These are phyloP conservation scores for Porites evermanni DNA, from an alignment of 92 coral and sea anemone species.

Conservation along the genomic window DNA sequence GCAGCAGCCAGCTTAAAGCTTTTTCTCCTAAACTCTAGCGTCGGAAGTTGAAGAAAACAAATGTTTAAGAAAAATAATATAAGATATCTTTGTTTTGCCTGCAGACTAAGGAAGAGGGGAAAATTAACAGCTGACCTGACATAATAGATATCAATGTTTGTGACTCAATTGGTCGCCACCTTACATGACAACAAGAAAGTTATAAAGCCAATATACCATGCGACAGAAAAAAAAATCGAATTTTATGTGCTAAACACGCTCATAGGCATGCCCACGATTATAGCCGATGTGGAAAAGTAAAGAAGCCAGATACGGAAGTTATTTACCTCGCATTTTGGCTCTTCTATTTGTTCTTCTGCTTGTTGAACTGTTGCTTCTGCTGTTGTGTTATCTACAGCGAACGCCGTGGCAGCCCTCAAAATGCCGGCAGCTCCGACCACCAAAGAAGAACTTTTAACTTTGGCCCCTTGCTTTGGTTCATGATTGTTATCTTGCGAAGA, in stretches of 20 bases:
- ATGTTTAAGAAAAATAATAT: not conserved
- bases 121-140: conserved; percentile 6
- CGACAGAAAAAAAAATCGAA: not conserved
- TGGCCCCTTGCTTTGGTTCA: not conserved
- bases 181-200: not conserved
- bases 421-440: conserved; percentile 80
- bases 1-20: not conserved
- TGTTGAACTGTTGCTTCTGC: conserved; percentile 66
- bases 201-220: not conserved
- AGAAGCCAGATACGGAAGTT: conserved; percentile 32
- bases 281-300: not conserved
- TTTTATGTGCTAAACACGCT: not conserved
- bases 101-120: not conserved
- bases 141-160: not conserved
- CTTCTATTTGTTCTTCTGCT: conserved; percentile 81
- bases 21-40: not conserved
- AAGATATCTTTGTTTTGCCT: not conserved
- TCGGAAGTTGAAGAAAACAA: conserved; percentile 4
- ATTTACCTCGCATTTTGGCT: conserved; percentile 78
- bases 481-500: not conserved
- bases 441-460: conserved; percentile 77
- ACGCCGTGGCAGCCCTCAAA: conserved; percentile 78
- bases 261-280: not conserved
- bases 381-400: conserved; percentile 77
- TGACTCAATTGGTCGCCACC: conserved; percentile 1